Evolutionary conservation across 2,888 invertebrate genomes (phyloP).

Genomic region (Torymus texanus): DNA sequence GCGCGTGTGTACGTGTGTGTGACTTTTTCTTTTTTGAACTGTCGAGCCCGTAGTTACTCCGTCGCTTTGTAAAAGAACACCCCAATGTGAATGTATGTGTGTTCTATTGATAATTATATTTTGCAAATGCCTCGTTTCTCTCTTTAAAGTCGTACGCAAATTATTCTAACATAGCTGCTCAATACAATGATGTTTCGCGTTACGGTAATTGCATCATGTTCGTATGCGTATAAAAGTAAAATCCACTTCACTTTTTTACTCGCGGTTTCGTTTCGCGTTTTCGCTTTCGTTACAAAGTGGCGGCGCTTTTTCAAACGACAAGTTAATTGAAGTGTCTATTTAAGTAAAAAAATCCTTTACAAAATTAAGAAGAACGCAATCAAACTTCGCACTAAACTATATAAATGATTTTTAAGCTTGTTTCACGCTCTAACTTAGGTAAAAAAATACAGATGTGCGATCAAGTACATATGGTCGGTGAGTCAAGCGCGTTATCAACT

Average conservation of each 20-base stretch:
- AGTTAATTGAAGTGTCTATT: constrained; percentile 13
- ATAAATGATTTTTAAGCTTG: background rate
- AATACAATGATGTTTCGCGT: too few species aligned
- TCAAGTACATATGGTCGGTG: background rate
- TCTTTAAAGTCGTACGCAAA: constrained; percentile 3
- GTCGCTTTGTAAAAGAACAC: constrained; percentile 34
- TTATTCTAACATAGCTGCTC: too few species aligned
- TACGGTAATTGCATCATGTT: too few species aligned
- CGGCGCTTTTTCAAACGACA: constrained; percentile 4
- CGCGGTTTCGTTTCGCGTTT: background rate
- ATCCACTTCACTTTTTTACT: constrained; percentile 15
- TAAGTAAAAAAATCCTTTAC: constrained; percentile 27
- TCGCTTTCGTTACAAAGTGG: background rate
- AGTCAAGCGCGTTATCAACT: background rate
- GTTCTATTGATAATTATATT: background rate
- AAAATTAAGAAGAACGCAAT: constrained; percentile 14
- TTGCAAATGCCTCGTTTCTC: constrained; percentile 3
- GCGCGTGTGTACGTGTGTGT: constrained; percentile 40
- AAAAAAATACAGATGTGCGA: constrained; percentile 36
- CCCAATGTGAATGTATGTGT: background rate
- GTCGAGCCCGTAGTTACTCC: constrained; percentile 23
- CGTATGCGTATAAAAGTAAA: constrained; percentile 8
- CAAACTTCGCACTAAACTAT: background rate
- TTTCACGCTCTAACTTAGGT: constrained; percentile 4
- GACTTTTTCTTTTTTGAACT: constrained; percentile 49